Evolutionary conservation across 2,113 vertebrate species (phyloP), one percentile per base, ranked within the genome.

Genomic region (Rissa tridactyla): DNA sequence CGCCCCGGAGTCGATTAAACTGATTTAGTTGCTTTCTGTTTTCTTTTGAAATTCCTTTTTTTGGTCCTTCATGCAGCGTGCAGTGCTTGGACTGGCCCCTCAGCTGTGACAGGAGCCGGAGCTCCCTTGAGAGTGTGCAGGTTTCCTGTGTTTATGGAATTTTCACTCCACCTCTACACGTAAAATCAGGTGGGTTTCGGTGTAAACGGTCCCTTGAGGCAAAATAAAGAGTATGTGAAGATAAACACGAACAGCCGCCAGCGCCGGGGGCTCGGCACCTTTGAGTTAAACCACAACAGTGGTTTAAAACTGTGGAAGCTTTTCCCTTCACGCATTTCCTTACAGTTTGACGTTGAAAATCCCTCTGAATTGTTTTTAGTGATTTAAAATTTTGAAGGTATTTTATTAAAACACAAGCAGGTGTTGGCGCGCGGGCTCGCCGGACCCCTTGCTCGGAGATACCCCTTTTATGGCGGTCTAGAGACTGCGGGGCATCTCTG

Each of bases 401-500:
- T 46, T 25, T 40, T 25, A 8, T 36, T 36, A 9, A 15, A 44
- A 11, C 9, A 30, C 62, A 57, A 1, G 40, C 9, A 34, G 29
- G 15, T 2, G 8, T 1, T 1, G 22, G 3, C 17, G 47, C 9
- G 20, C 0, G 19, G 18, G 18, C 42, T 25, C 4, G 4, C 10
- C 3, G 15, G 25, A 38, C 20, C 13, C 5, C 27, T 61, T 22
- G 6, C 29, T n/a, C 8, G 7, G 6, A 29, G 21, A 5, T 4
- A 4, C 13, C 49, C 38, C 34, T 3, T 12, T 4, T 12, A 22
- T 10, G 14, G 32, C 12, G 4, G 30, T 1, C 27, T 3, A 30
- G 65, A 12, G 27, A 19, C 65, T 20, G 75, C 1, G 13, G 21
- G 71, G 34, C 10, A 21, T 54, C 72, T 32, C 47, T 4, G 34